Conservation (phyloP, 2,113 vertebrate species). For the Copsychus sechellarum region DNA sequence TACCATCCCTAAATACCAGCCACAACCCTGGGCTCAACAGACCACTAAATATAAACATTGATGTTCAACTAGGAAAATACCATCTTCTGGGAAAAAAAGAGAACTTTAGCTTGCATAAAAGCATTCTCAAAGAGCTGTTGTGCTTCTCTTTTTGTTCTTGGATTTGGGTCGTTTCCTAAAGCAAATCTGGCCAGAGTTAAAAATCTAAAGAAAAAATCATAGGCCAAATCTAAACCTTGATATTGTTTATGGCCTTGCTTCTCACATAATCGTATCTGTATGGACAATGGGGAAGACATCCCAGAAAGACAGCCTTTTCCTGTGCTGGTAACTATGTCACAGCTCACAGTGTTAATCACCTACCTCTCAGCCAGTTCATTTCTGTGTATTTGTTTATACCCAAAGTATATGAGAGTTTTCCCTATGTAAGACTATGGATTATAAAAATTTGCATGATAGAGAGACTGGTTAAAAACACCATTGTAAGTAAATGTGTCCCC, state of each 20-base stretch:
- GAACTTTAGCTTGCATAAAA: background rate
- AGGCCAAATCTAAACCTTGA: background rate
- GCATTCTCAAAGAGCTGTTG: background rate
- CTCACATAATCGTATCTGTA: background rate
- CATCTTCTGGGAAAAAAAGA: background rate
- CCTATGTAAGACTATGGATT: background rate
- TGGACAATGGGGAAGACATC: background rate
- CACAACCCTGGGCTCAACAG: background rate
- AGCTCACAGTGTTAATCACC: background rate
- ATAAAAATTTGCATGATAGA: slow-evolving; percentile 11
- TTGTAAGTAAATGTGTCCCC: background rate
- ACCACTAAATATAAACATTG: background rate
- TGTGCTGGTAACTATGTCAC: background rate
- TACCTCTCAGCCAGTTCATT: background rate
- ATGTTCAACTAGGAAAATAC: background rate
- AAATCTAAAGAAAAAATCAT: background rate
- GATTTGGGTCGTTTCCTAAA: background rate
- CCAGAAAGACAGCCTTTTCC: background rate
- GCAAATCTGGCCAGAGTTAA: background rate
- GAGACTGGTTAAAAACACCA: background rate
- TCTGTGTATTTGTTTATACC: background rate
- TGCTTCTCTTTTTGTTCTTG: background rate
- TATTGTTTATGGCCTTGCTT: background rate
- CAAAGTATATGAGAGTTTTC: background rate
- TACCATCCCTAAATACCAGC: background rate